A percentile compares a stretch with the other conserved stretches of the same genome.
Evolutionary conservation across 2,113 vertebrate genomes (phyloP).

Genomic region (Corydoras maculifer): DNA sequence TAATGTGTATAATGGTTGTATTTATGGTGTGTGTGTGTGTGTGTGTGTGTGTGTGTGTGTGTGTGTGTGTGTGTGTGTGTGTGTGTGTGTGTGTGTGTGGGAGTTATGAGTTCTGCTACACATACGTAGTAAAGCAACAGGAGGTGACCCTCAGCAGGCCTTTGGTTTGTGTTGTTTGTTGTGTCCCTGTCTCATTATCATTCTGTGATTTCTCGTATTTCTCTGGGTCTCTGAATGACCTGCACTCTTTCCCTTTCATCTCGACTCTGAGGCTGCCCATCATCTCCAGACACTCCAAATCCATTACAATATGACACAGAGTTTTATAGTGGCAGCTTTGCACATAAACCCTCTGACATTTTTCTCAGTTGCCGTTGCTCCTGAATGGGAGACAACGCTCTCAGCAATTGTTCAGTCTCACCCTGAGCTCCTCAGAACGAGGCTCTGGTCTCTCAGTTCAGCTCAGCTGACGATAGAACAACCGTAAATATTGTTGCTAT

Average conservation of each 20-base stretch:
- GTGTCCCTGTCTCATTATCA: neutral
- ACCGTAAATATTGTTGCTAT: conserved; percentile 11
- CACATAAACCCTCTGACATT: conserved; percentile 14
- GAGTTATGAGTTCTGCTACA: no score
- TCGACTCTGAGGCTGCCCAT: neutral
- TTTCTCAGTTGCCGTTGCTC: conserved; percentile 1
- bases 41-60: no score
- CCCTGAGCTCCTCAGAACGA: conserved; percentile 11
- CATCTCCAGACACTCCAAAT: conserved; percentile 17
- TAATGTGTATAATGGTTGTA: no score
- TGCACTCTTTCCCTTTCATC: neutral
- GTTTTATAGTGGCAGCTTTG: conserved; percentile 11
- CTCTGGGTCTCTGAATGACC: neutral
- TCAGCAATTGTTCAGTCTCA: neutral
- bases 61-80: no score
- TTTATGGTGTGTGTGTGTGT: no score
- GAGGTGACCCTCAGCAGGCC: neutral
- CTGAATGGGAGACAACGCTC: conserved; percentile 23
- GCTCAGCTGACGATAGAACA: conserved; percentile 14
- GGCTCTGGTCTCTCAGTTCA: conserved; percentile 19
- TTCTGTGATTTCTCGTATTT: neutral
- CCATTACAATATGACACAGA: conserved; percentile 15
- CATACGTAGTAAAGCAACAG: neutral
- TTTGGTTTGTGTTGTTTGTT: neutral
- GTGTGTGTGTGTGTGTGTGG: no score